Conservation (phyloP, 1,140 invertebrate species). For the Drosophila nasuta region DNA sequence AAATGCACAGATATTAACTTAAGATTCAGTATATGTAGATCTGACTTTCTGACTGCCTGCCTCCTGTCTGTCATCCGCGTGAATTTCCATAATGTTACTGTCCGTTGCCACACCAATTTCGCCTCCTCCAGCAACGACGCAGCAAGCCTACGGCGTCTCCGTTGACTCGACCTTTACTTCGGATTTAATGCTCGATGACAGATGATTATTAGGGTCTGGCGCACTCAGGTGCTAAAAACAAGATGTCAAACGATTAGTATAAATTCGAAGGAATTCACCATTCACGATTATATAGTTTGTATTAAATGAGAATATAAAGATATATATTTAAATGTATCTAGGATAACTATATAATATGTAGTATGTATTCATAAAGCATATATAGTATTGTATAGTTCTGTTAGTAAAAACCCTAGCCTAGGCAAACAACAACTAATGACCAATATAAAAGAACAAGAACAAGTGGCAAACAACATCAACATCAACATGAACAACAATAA, state of each 20-base stretch:
- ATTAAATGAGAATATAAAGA: constrained; percentile 2
- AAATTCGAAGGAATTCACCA: neutral
- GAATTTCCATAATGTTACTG: constrained; percentile 53
- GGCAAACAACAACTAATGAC: constrained; percentile 51
- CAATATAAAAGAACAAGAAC: constrained; percentile 45
- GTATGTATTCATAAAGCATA: constrained; percentile 17
- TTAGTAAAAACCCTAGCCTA: constrained; percentile 69
- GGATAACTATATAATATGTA: constrained; percentile 20
- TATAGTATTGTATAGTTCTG: constrained; percentile 21
- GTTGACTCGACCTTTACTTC: constrained; percentile 82
- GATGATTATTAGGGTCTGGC: constrained; percentile 85
- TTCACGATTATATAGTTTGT: constrained; percentile 6
- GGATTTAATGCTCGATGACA: constrained; percentile 74
- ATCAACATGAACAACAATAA: constrained; percentile 47
- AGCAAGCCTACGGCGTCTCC: constrained; percentile 75
- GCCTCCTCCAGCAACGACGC: constrained; percentile 43
- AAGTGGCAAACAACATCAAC: constrained; percentile 53
- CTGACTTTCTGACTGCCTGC: constrained; percentile 21
- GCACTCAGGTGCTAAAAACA: constrained; percentile 84
- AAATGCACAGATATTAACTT: constrained; percentile 30
- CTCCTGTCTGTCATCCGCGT: constrained; percentile 18
- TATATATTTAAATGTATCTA: constrained; percentile 26
- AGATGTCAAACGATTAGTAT: constrained; percentile 61
- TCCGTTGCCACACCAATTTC: constrained; percentile 62
- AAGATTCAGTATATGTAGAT: constrained; percentile 31